Evolutionary conservation across 2,113 vertebrate genomes (phyloP), one percentile per base, ranked within the genome.

Genomic region (Rhipidura dahli): DNA sequence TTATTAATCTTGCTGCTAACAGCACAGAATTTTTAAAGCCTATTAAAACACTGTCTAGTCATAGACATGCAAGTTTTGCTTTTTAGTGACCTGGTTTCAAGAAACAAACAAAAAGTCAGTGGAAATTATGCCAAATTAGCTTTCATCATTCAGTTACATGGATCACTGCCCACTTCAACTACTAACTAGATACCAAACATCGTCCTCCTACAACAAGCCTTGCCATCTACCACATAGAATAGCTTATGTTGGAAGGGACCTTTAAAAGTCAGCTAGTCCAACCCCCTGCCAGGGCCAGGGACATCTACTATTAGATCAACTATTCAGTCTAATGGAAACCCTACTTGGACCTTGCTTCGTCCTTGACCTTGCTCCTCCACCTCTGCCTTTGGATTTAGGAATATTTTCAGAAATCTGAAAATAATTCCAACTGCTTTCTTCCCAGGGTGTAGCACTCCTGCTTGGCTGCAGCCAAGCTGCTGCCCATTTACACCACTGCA

Each of bases 391-490:
- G 45, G 82, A 51, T 54, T 28, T 20, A 83, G 44, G 20, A 87
- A 35, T 70, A 87, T 78, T 50, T 90, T 80, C 53, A 93, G 87
- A 90, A 70, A 94, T 85, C 50, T 54, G 84, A 84, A 82, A 91
- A 63, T 80, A 66, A 85, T 78, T 90, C 42, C 82, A 96, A 78
- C 33, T 3, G 26, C 85, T 76, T 70, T 93, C 81, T 2, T 23
- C 42, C 17, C 18, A 44, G 59, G 47, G 37, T 65, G 51, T 42
- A 60, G 39, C 4, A 3, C 27, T 94, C 35, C 71, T 47, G 61
- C 75, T 53, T 9, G 39, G 68, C 72, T 79, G 65, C 30, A 37
- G 83, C n/a, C 2, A n/a, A 65, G 47, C 66, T 85, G 42, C 47
- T 83, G 63, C 47, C 72, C 47, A 4, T 89, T 94, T 86, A 75